Base-by-base conservation (phyloP, 37 sponge, comb jelly and placozoan species). In the Petrosia ficiformis region DNA sequence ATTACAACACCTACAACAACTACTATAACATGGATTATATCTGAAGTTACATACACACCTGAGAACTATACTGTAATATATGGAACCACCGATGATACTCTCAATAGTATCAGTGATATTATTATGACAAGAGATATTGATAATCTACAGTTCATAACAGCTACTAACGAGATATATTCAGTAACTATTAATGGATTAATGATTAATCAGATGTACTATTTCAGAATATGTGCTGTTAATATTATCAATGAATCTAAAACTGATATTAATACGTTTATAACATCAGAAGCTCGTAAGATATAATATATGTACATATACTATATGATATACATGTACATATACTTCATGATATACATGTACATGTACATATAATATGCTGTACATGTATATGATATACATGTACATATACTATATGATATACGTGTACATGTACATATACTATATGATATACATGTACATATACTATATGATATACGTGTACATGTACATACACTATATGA, bases 41-140 rank as follows among this genome's bases (percentile, higher is more conserved):
- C 70, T 43, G 11, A 19, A 1, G 30, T 86, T 2, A 43, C 76
- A 31, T 86, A 86, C 61, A 79, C 79, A 59, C 76, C 56, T 42
- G 86, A 86, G 81, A 80, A 56, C 28, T 86, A 86, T 61, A n/a
- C 34, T 0, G 65, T 85, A 29, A 19, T 43, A 19, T 85, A 79
- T 74, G 67, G 80, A 35, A 30, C 31, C 4, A 28, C 37, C 36
- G 30, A 26, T 32, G 56, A 16, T 35, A 37, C 38, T 54, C 66
- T 77, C 26, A 36, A 19, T 39, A 22, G 38, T 28, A 37, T 42
- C 34, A 73, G 74, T 44, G 19, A 34, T 26, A 30, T 0, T 11
- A 35, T 11, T 4, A 31, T 24, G 30, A 44, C 5, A 3, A 54
- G 70, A 41, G 42, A 33, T 28, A 36, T 22, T 19, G 44, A 68